Evolutionary conservation across 2,797 vertebrate genomes (phyloP).

Genomic region (Etheostoma nigrum): DNA sequence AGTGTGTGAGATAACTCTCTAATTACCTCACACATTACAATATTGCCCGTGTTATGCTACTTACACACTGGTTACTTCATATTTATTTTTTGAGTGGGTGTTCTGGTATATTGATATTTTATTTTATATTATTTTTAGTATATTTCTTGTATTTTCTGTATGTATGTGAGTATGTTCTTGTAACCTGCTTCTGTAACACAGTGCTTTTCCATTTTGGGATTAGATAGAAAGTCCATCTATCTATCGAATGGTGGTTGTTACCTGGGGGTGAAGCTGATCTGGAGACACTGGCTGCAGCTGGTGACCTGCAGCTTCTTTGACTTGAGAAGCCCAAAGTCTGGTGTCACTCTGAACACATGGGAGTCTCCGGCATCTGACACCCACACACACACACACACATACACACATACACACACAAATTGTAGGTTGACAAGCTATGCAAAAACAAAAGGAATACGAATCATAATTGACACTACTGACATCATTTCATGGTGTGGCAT

Average conservation of each 20-base stretch:
- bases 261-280: constrained; percentile 92
- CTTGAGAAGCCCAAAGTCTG: constrained; percentile 84
- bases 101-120: no score
- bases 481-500: not conserved
- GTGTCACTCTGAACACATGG: constrained; percentile 84
- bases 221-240: no score
- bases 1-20: no score
- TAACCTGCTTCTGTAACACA: no score
- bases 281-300: constrained; percentile 75
- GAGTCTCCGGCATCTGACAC: constrained; percentile 43
- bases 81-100: no score
- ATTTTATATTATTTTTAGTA: no score
- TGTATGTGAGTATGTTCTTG: no score
- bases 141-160: no score
- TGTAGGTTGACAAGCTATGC: not conserved
- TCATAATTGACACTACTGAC: not conserved
- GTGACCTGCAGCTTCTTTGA: constrained; percentile 55
- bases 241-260: constrained; percentile 58
- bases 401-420: not conserved
- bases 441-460: not conserved
- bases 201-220: no score
- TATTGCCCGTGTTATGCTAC: no score
- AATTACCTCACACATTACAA: no score
- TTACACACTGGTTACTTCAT: no score
- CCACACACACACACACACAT: constrained; percentile 28